These are phyloP conservation scores for Caenorhabditis panamensis DNA, from an alignment of 2,888 invertebrate genomes.

Conservation along the genomic window DNA sequence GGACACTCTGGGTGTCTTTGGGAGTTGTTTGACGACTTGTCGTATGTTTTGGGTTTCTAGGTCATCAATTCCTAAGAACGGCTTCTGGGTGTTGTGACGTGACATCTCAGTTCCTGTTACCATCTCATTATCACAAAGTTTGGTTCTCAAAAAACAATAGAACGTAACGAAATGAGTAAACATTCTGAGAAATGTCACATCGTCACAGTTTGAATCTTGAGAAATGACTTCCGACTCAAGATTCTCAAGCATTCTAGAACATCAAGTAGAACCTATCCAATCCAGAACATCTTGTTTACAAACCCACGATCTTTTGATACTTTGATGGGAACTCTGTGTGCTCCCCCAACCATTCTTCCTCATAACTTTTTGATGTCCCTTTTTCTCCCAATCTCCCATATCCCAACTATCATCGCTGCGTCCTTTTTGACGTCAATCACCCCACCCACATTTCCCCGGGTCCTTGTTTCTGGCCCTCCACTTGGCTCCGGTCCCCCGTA, in stretches of 20 bases:
- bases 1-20: neutral
- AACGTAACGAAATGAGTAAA: no score
- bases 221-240: no score
- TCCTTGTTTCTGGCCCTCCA: neutral
- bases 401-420: neutral
- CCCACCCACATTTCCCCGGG: neutral
- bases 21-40: neutral
- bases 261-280: no score
- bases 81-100: neutral
- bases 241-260: no score
- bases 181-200: no score
- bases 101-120: neutral
- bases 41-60: neutral
- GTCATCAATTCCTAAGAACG: neutral
- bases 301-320: neutral
- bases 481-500: neutral
- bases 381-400: no score
- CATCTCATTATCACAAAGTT: neutral
- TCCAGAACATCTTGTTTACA: neutral
- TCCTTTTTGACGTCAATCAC: constrained; percentile 7
- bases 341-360: neutral
- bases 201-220: no score
- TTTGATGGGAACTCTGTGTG: neutral
- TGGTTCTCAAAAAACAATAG: no score
- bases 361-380: neutral